Evolutionary conservation across 2,113 vertebrate genomes (phyloP).

Genomic region (Lophura nycthemera): DNA sequence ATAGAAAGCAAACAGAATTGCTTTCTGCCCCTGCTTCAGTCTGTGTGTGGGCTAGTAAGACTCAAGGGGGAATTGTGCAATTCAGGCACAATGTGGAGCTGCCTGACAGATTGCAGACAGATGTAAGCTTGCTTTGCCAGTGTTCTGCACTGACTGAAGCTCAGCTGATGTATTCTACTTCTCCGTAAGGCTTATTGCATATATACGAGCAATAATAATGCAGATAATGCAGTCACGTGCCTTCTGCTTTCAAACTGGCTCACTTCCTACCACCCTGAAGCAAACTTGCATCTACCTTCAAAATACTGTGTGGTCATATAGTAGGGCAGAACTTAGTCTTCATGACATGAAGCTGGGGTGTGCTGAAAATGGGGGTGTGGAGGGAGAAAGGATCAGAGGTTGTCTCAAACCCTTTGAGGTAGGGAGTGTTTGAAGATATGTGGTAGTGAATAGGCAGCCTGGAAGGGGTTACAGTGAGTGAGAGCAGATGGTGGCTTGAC

Average conservation of each 20-base stretch:
- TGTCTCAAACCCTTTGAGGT: constrained; percentile 26
- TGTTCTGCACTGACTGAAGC: constrained; percentile 36
- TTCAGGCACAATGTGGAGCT: constrained; percentile 31
- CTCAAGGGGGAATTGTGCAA: background rate
- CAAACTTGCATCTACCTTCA: constrained; percentile 43
- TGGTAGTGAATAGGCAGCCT: background rate
- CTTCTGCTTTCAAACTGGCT: background rate
- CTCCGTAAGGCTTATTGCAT: constrained; percentile 24
- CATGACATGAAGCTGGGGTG: background rate
- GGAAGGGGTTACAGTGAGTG: constrained; percentile 16
- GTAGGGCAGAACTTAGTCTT: background rate
- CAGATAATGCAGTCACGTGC: constrained; percentile 6
- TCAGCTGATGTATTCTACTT: constrained; percentile 56
- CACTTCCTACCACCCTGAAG: background rate
- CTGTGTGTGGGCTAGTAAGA: constrained; percentile 29
- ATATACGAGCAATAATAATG: no score
- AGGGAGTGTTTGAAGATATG: background rate
- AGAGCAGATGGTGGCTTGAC: constrained; percentile 52
- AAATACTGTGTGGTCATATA: background rate
- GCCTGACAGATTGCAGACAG: constrained; percentile 64
- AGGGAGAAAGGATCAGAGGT: constrained; percentile 2
- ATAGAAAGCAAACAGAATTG: background rate
- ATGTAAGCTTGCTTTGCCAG: constrained; percentile 53
- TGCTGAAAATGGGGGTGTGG: background rate
- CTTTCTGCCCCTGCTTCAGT: constrained; percentile 23